These are phyloP conservation scores for Hoplostethus mediterraneus DNA, from an alignment of 2,797 vertebrate species.

Conservation along the genomic window DNA sequence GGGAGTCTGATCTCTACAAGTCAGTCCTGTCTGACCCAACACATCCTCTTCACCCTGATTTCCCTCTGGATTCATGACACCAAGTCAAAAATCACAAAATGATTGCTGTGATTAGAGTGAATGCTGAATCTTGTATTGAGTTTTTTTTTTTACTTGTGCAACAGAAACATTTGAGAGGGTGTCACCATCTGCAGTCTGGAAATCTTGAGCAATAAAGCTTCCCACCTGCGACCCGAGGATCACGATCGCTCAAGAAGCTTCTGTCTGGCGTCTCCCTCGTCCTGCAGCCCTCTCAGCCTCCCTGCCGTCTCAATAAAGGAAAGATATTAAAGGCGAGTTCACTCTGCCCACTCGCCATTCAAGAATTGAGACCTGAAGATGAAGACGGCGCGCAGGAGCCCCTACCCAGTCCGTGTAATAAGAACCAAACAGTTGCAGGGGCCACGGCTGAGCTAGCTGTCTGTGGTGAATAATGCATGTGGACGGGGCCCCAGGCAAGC, in stretches of 20 bases:
- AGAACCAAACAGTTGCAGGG: conserved; percentile 56
- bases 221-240: not conserved
- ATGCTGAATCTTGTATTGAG: too few species aligned
- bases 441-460: conserved; percentile 45
- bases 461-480: conserved; percentile 70
- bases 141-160: too few species aligned
- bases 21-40: too few species aligned
- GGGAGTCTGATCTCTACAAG: too few species aligned
- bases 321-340: conserved; percentile 30
- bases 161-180: too few species aligned
- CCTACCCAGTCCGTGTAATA: conserved; percentile 55
- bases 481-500: conserved; percentile 37
- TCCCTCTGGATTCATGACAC: too few species aligned
- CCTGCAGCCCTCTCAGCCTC: conserved; percentile 2
- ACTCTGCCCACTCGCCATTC: conserved; percentile 17
- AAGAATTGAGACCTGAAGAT: conserved; percentile 27
- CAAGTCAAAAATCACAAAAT: too few species aligned
- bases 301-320: conserved; percentile 33
- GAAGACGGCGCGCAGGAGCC: conserved; percentile 24
- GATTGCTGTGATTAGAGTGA: too few species aligned
- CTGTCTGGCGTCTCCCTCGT: not conserved
- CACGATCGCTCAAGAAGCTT: not conserved
- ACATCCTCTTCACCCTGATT: too few species aligned
- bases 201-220: too few species aligned
- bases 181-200: too few species aligned